Evolutionary conservation across 2,888 invertebrate species (phyloP).

Genomic region (Ormyrus thymus): DNA sequence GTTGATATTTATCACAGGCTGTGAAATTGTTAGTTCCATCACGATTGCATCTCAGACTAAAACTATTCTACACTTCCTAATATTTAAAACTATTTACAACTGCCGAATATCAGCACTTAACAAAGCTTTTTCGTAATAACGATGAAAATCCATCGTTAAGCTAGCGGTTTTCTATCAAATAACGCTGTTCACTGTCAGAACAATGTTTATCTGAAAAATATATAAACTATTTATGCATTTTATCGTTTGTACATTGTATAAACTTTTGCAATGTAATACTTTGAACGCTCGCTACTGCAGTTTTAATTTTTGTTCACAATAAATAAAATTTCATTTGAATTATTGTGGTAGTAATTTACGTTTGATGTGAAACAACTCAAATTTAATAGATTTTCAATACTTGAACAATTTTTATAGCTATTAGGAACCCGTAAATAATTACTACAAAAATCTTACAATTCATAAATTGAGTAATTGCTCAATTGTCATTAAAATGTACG

Average conservation of each 20-base stretch:
- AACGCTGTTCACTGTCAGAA: not conserved
- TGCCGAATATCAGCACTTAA: conserved; percentile 35
- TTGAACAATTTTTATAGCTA: conserved; percentile 6
- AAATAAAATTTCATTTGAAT: not conserved
- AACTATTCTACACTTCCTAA: not conserved
- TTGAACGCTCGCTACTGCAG: no score
- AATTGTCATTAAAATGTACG: conserved; percentile 3
- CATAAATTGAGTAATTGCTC: no score
- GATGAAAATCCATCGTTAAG: conserved; percentile 10
- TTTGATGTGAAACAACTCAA: not conserved
- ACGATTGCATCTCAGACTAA: conserved; percentile 5
- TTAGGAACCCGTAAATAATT: conserved; percentile 46
- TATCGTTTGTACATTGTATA: not conserved
- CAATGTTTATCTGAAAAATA: not conserved
- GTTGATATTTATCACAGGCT: conserved; percentile 42
- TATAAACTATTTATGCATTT: not conserved
- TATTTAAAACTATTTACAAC: conserved; percentile 38
- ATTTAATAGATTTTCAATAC: conserved; percentile 14
- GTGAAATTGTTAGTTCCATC: conserved; percentile 2
- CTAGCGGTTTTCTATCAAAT: not conserved
- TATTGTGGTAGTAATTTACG: not conserved
- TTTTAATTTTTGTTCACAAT: not conserved
- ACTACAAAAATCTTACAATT: conserved; percentile 13
- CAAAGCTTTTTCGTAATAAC: conserved; percentile 12
- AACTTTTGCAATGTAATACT: not conserved